Percentiles rank a stretch among this genome's conserved stretches.
These are phyloP conservation scores for Indri indri DNA, from an alignment of 2,113 vertebrate species.

Conservation along the genomic window DNA sequence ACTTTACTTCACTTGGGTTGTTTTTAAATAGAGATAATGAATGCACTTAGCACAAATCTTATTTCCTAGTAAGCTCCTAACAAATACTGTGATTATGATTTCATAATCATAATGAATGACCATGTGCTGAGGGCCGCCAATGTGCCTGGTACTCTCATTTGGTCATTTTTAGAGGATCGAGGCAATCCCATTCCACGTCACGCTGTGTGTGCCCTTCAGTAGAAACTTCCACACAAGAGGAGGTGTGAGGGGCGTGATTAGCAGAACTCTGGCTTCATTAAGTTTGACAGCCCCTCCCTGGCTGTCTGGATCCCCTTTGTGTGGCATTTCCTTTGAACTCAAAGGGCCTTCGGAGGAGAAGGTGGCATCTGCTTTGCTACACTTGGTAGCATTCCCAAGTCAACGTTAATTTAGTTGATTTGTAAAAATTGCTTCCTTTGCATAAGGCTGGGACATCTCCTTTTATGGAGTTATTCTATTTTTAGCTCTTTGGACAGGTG, in stretches of 20 bases:
- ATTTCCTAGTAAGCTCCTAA: background rate
- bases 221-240: background rate
- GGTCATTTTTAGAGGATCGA: background rate
- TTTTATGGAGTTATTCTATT: background rate
- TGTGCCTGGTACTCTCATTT: background rate
- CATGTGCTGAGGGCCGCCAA: accelerated
- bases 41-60: background rate
- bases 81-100: background rate
- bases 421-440: background rate
- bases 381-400: background rate
- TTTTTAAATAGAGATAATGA: background rate
- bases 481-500: background rate
- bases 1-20: background rate
- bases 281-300: background rate
- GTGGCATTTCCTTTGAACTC: conserved; percentile 4
- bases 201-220: background rate
- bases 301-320: background rate
- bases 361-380: conserved; percentile 10
- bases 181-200: background rate
- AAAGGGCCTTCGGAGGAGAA: background rate
- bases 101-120: background rate
- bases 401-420: background rate
- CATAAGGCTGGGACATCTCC: background rate
- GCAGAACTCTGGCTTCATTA: background rate
- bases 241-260: background rate